Percentiles rank a stretch among this genome's conserved stretches.
Conservation (phyloP, 2,113 vertebrate genomes). For the Channa argus region DNA sequence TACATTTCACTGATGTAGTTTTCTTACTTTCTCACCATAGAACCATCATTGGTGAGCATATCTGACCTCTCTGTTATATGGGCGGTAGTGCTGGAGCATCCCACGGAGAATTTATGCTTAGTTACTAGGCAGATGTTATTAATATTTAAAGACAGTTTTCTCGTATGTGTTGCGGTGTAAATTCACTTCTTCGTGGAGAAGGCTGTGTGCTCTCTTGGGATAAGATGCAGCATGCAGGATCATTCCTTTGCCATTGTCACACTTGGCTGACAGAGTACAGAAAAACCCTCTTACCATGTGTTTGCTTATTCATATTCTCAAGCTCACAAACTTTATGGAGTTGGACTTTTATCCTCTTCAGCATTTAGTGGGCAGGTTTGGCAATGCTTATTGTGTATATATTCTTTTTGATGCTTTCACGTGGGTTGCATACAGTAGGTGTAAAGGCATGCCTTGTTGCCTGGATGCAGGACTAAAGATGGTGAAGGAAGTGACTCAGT, state of each 20-base stretch:
- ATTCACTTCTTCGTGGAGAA: slow-evolving; percentile 62
- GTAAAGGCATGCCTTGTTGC: slow-evolving; percentile 14
- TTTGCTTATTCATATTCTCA: slow-evolving; percentile 74
- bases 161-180: slow-evolving; percentile 61
- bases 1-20: slow-evolving; percentile 15
- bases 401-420: background rate
- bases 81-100: slow-evolving; percentile 6
- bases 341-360: background rate
- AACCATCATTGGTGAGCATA: slow-evolving; percentile 25
- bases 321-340: slow-evolving; percentile 7
- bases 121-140: slow-evolving; percentile 81
- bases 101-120: slow-evolving; percentile 41
- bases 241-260: slow-evolving; percentile 34
- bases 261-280: slow-evolving; percentile 66
- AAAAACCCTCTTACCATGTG: slow-evolving; percentile 68
- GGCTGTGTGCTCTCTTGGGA: slow-evolving; percentile 47
- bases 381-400: background rate
- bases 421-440: background rate
- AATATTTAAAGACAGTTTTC: slow-evolving; percentile 80
- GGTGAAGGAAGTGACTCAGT: slow-evolving; percentile 36
- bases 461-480: slow-evolving; percentile 21
- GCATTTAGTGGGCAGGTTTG: background rate
- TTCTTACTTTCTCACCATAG: slow-evolving; percentile 21
- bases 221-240: slow-evolving; percentile 28
- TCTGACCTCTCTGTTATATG: slow-evolving; percentile 46